Evolutionary conservation across 2,888 invertebrate species (phyloP), one percentile per base, ranked within the genome.

Genomic region (Polia nebulosa): DNA sequence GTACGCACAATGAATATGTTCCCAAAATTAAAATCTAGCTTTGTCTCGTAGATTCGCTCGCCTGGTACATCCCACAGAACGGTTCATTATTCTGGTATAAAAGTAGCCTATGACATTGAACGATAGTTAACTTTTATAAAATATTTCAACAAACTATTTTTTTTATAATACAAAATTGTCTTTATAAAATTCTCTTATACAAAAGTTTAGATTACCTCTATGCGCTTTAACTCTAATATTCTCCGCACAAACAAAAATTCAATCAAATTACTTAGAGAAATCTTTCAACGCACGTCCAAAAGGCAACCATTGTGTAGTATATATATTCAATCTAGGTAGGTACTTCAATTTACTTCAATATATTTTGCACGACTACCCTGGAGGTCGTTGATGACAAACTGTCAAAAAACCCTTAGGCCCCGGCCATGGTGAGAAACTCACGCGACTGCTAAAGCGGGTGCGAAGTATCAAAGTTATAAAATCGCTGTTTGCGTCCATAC

Each of bases 291-390:
- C 29, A 32, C 49, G 44, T 74, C 29, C 32, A 32, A 45, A 59
- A 27, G 13, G 8, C 20, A 56, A 51, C 22, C 15, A 32, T 32
- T 66, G 13, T 55, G 13, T 15, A 22, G 13, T 6, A 20, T 27
- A 25, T n/a, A 41, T 17, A 53, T 77, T 76, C 34, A 45, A 61
- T 53, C 36, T 57, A n/a, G n/a, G n/a, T n/a, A n/a, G n/a, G n/a
- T n/a, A 36, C 6, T 39, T 39, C 11, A 39, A 36, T 15, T 27
- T 56, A 34, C 17, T 41, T 51, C n/a, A 51, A 32, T 51, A 51
- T 51, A 51, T 51, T 73, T 69, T 34, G 44, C 51, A 17, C 15
- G 45, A 25, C 20, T 59, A 11, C 9, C 1, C 20, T 7, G 36
- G 49, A 67, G 62, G 56, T 74, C 52, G 39, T 45, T 49, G 27